Evolutionary conservation across 2,888 invertebrate species (phyloP), one percentile per base, ranked within the genome.

Genomic region (Drosophila buzzatii): DNA sequence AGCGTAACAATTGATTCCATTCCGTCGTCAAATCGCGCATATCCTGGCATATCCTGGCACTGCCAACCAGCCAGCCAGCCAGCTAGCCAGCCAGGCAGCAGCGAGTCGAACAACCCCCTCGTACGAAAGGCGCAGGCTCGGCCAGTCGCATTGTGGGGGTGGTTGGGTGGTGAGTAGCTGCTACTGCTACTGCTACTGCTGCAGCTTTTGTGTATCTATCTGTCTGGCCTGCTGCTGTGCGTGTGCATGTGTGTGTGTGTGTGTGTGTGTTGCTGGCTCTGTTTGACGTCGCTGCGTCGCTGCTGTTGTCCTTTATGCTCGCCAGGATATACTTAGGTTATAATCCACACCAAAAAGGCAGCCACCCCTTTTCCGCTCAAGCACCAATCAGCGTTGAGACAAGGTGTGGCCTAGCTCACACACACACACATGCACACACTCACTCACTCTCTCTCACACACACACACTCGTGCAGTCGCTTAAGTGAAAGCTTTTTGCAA

Each of bases 1-100:
- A 92, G 90, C 90, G 91, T 91, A 91, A 92, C 93, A 93, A 93
- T 93, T 93, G 93, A 93, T 91, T 91, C 91, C 91, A 91, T 92
- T 92, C 91, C 92, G 91, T 91, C 91, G 91, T 89, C 91, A 92
- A 91, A 91, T 91, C 91, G 91, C 91, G 90, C 92, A 92, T 91
- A 92, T 92, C 92, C 92, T 91, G 91, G 85, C 47, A 55, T 55
- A 55, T 55, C 55, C 55, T 55, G 55, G 87, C 90, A 90, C 62
- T 65, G 64, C 73, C 73, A 55, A 31, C 79, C 64, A 73, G 69
- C 89, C 85, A 84, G 79, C 80, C 62, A 62, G 67, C 42, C 20
- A 44, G 44, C 71, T 58, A 53, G 41, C 76, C 66, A 73, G 87
- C 90, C 85, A 82, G 79, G 79, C 59, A 65, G 39, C 65, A 65